Percentiles rank a stretch among this genome's conserved stretches.
Conservation (phyloP, 2,797 vertebrate species). For the Streptopelia turtur region DNA sequence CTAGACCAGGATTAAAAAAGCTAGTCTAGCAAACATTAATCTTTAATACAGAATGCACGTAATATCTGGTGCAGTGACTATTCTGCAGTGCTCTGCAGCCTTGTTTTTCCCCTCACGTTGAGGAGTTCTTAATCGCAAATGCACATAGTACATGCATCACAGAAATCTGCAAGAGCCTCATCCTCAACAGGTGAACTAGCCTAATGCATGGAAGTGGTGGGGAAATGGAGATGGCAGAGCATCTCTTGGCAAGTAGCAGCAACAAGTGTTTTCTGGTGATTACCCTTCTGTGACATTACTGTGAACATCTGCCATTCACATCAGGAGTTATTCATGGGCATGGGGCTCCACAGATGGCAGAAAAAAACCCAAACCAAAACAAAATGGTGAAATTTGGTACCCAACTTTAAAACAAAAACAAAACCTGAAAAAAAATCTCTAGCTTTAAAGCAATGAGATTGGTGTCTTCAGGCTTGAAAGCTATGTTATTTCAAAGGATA, state of each 20-base stretch:
- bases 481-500: not conserved
- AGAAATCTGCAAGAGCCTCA: not conserved
- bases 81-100: not conserved
- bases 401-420: not conserved
- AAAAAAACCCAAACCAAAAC: not conserved
- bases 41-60: not conserved
- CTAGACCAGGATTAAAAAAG: not conserved
- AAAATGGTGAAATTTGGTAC: not conserved
- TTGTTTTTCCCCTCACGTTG: not conserved
- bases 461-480: not conserved
- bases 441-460: not conserved
- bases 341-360: not conserved
- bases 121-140: not conserved
- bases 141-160: accelerated
- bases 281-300: not conserved
- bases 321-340: not conserved
- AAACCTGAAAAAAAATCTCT: not conserved
- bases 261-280: not conserved
- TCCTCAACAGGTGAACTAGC: not conserved
- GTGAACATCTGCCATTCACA: not conserved
- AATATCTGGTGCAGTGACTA: not conserved
- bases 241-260: not conserved
- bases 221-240: not conserved
- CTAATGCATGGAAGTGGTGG: not conserved
- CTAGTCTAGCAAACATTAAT: not conserved